Percentiles rank a stretch among this genome's conserved stretches.
These are phyloP conservation scores for Halictus rubicundus DNA, from an alignment of 1,140 invertebrate genomes.

Conservation along the genomic window DNA sequence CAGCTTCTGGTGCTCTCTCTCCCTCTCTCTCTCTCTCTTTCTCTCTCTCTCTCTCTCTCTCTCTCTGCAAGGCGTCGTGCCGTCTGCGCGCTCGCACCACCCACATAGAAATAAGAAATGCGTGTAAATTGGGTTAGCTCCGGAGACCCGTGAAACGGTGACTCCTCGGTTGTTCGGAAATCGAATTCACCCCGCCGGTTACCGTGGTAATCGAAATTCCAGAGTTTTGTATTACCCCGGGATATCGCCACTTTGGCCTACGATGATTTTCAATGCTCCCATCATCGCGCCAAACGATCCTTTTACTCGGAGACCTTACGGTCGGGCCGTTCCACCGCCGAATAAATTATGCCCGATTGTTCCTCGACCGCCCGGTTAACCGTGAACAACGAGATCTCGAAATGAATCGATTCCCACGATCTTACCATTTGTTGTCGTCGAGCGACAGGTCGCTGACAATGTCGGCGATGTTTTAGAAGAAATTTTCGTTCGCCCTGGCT, in stretches of 20 bases:
- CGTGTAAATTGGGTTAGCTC: constrained; percentile 51
- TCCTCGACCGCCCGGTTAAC: neutral
- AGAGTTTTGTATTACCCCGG: constrained; percentile 5
- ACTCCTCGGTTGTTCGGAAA: constrained; percentile 31
- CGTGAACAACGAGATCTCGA: no score
- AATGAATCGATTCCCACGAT: no score
- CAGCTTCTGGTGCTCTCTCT: neutral
- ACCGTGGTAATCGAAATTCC: constrained; percentile 32
- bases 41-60: no score
- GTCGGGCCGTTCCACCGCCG: neutral
- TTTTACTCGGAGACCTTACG: neutral
- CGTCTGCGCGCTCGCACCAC: constrained; percentile 13
- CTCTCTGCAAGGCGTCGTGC: neutral
- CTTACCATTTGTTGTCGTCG: no score
- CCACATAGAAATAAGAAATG: constrained; percentile 43
- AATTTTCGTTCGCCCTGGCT: no score
- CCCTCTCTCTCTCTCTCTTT: no score
- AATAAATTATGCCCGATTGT: neutral
- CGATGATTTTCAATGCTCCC: constrained; percentile 15
- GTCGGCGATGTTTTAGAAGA: no score
- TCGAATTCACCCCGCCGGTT: constrained; percentile 30
- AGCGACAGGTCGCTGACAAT: no score
- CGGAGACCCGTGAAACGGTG: constrained; percentile 22
- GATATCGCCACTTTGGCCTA: constrained; percentile 1
- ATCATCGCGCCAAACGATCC: neutral